Conservation (phyloP, 2,888 invertebrate genomes). For the Agrochola lychnidis region DNA sequence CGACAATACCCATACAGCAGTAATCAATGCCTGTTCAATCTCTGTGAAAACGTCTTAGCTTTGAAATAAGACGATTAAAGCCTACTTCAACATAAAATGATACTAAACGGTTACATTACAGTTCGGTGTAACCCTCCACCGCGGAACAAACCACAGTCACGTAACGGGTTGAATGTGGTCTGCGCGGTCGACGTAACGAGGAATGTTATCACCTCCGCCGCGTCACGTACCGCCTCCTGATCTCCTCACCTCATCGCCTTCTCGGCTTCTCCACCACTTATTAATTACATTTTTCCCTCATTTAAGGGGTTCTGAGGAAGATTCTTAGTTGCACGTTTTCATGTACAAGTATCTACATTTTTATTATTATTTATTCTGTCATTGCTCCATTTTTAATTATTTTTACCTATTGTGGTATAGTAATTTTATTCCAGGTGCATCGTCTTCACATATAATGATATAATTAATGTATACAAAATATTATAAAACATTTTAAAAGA, state of each 20-base stretch:
- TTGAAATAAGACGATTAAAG: background rate
- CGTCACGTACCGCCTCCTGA: conserved; percentile 46
- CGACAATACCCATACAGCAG: background rate
- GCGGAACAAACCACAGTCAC: conserved; percentile 61
- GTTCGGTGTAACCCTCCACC: conserved; percentile 33
- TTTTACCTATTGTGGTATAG: too few relatives aligned
- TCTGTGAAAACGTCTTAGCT: background rate
- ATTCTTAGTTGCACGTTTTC: background rate
- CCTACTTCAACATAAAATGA: background rate
- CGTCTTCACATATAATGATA: too few relatives aligned
- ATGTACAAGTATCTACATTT: background rate
- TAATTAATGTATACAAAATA: too few relatives aligned
- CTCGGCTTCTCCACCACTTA: conserved; percentile 25
- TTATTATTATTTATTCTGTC: too few relatives aligned
- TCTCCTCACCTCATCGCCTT: conserved; percentile 11
- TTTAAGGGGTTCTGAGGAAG: background rate
- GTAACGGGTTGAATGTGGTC: conserved; percentile 68
- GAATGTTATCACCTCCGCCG: conserved; percentile 69
- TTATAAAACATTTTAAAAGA: too few relatives aligned
- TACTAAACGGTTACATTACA: conserved; percentile 15
- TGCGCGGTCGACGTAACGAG: conserved; percentile 62
- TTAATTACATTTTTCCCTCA: conserved; percentile 52
- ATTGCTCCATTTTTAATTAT: too few relatives aligned
- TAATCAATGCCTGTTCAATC: background rate
- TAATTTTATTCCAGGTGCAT: too few relatives aligned